These are phyloP conservation scores for Andrena haemorrhoa DNA, from an alignment of 2,888 invertebrate genomes.

Conservation along the genomic window DNA sequence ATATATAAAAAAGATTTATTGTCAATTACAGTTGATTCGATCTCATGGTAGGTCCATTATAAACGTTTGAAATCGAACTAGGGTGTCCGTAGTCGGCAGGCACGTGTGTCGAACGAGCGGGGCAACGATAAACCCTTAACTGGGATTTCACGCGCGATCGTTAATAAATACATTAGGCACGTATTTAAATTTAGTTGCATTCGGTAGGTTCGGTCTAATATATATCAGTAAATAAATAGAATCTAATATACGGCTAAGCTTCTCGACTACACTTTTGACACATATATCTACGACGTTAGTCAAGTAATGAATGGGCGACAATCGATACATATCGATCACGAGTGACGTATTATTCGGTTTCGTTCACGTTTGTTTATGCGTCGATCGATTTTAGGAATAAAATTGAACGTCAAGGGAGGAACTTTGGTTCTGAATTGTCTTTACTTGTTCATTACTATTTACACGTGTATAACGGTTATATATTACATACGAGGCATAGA, in stretches of 20 bases:
- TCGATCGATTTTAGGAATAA: not conserved
- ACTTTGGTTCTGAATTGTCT: not conserved
- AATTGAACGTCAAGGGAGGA: not conserved
- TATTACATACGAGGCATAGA: slow-evolving; percentile 10
- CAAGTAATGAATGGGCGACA: slow-evolving; percentile 6
- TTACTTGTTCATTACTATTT: slow-evolving; percentile 26
- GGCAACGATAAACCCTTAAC: slow-evolving; percentile 10
- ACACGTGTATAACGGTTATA: slow-evolving; percentile 21
- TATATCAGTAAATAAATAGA: not conserved
- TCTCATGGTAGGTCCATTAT: slow-evolving; percentile 20
- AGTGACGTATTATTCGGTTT: too few species aligned
- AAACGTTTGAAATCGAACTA: slow-evolving; percentile 17
- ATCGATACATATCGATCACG: slow-evolving; percentile 15
- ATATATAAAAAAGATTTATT: slow-evolving; percentile 38
- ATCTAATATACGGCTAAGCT: slow-evolving; percentile 1
- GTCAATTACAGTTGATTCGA: slow-evolving; percentile 25
- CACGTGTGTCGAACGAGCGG: slow-evolving; percentile 7
- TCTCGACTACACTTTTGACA: not conserved
- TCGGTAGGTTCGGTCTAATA: not conserved
- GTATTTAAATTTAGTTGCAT: not conserved
- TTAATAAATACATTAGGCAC: slow-evolving; percentile 33
- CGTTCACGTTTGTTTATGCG: too few species aligned
- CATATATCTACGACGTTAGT: slow-evolving; percentile 25
- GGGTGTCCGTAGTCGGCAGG: not conserved
- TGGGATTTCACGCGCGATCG: slow-evolving; percentile 16